These are phyloP conservation scores for Dipodomys spectabilis DNA, from an alignment of 2,113 vertebrate genomes.

Conservation along the genomic window DNA sequence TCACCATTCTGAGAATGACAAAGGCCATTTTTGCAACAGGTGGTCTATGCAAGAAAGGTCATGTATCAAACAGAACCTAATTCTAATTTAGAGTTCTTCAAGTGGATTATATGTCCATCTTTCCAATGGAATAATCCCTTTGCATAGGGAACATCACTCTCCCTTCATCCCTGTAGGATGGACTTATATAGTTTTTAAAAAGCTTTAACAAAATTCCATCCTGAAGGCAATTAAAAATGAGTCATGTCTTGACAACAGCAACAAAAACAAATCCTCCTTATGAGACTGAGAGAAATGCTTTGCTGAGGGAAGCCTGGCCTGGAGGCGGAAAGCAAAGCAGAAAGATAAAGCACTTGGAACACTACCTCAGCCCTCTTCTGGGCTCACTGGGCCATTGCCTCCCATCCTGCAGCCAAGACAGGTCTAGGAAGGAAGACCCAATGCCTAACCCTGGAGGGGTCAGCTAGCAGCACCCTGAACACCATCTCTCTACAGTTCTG, in stretches of 20 bases:
- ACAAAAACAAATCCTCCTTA: conserved; percentile 26
- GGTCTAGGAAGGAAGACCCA: not conserved
- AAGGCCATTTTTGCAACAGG: not conserved
- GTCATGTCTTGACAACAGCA: conserved; percentile 43
- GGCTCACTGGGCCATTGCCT: not conserved
- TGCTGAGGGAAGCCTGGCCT: not conserved
- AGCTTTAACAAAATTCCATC: conserved; percentile 7
- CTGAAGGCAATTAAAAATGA: conserved; percentile 60
- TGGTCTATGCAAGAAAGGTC: not conserved
- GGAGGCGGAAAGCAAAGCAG: conserved; percentile 31
- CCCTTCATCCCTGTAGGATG: not conserved
- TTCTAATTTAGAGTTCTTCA: not conserved
- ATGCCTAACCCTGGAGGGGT: not conserved
- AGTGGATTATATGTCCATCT: not conserved
- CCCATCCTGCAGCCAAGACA: not conserved
- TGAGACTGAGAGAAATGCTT: conserved; percentile 19
- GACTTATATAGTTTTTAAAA: not conserved
- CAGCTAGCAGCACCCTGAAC: not conserved
- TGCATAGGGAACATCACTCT: not conserved
- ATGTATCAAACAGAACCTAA: not conserved
- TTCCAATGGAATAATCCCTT: not conserved
- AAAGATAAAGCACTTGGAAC: not conserved
- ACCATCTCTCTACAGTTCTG: not conserved
- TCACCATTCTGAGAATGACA: not conserved
- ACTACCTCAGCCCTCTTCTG: not conserved